Conservation (phyloP, 2,113 vertebrate species). For the Pteruthius melanotis region DNA sequence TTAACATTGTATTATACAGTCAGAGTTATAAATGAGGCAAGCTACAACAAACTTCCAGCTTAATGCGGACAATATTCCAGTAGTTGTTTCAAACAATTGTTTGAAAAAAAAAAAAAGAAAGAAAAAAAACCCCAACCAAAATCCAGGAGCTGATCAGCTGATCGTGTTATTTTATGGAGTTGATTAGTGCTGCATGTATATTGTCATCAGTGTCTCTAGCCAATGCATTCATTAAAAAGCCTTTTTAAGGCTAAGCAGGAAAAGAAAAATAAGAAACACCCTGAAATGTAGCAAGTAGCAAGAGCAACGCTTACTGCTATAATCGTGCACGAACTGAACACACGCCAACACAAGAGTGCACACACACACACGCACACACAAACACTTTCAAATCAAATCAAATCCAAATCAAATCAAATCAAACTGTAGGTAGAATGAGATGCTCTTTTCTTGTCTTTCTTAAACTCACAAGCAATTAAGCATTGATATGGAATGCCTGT, state of each 20-base stretch:
- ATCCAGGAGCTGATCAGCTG: conserved; percentile 66
- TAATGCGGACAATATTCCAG: conserved; percentile 83
- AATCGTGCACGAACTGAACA: conserved; percentile 41
- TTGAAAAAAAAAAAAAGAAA: conserved; percentile 41
- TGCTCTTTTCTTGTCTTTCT: conserved; percentile 71
- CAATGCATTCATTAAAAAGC: conserved; percentile 71
- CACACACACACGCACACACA: conserved; percentile 23
- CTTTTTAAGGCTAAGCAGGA: conserved; percentile 70
- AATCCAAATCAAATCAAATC: conserved; percentile 65
- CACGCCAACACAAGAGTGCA: conserved; percentile 51
- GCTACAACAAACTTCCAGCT: conserved; percentile 83
- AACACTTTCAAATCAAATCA: conserved; percentile 66
- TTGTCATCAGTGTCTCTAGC: conserved; percentile 73
- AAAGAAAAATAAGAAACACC: conserved; percentile 71
- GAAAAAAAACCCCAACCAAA: conserved; percentile 9
- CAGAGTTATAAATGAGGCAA: conserved; percentile 81
- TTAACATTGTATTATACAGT: conserved; percentile 80
- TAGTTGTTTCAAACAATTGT: conserved; percentile 83
- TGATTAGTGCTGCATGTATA: conserved; percentile 73
- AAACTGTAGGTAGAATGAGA: conserved; percentile 80
- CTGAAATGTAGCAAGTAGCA: conserved; percentile 74
- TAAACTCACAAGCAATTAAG: conserved; percentile 77
- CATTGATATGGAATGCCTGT: conserved; percentile 85
- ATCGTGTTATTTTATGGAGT: conserved; percentile 48
- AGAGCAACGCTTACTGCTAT: conserved; percentile 71